phyloP scores from a whole-genome alignment of 2,797 vertebrate genomes.

The Hydrophis major region DNA sequence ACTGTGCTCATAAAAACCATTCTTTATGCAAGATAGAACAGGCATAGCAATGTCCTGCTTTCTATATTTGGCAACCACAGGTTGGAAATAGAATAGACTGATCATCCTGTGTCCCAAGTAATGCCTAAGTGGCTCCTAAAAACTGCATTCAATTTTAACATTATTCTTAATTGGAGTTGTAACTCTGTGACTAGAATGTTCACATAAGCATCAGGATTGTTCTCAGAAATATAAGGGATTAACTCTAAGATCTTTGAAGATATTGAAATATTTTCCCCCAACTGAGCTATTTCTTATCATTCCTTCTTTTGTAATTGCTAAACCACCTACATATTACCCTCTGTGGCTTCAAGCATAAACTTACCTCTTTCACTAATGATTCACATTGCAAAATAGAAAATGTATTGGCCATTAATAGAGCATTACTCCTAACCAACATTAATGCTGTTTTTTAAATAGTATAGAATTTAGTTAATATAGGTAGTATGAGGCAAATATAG shows the following conservation, averaged over 20 bases:
- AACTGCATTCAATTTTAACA: conserved; percentile 17
- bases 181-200: conserved; percentile 1
- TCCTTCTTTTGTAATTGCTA: neutral
- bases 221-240: neutral
- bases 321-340: neutral
- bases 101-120: conserved; percentile 24
- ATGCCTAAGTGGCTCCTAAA: conserved; percentile 18
- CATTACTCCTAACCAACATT: neutral
- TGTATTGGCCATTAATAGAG: neutral
- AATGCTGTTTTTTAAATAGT: neutral
- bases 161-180: conserved; percentile 32
- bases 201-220: neutral
- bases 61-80: neutral
- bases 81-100: conserved; percentile 17
- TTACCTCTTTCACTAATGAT: neutral
- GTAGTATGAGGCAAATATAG: neutral
- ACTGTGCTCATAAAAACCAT: conserved; percentile 6
- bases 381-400: neutral
- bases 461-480: neutral
- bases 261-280: neutral
- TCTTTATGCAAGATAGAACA: conserved; percentile 31
- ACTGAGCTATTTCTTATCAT: neutral
- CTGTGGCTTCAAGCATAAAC: neutral
- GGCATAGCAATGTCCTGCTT: neutral
- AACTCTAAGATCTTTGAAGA: neutral